These are phyloP conservation scores for Microtus ochrogaster DNA, from an alignment of 2,113 vertebrate species.

Conservation along the genomic window DNA sequence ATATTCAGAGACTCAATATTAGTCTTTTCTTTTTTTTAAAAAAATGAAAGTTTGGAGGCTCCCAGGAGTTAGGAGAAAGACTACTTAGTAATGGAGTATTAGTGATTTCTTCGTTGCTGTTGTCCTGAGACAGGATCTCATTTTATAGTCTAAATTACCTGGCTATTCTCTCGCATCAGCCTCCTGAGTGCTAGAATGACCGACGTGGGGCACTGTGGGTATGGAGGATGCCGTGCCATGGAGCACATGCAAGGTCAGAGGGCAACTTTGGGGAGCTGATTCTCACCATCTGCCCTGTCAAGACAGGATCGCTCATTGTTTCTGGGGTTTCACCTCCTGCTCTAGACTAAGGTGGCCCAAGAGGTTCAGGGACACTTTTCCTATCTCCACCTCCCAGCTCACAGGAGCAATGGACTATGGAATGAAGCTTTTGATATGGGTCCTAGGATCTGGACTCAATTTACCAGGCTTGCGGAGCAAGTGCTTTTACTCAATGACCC, in stretches of 20 bases:
- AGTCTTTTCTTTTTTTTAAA: neutral
- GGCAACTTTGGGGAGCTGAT: neutral
- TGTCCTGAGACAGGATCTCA: neutral
- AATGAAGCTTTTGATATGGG: neutral
- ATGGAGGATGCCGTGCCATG: neutral
- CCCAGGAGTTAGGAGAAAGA: neutral
- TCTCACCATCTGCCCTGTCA: neutral
- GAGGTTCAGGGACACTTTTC: neutral
- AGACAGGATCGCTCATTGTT: neutral
- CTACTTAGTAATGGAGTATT: neutral
- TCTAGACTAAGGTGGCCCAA: neutral
- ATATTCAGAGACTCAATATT: neutral
- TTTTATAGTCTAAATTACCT: too few relatives aligned
- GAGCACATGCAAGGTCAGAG: neutral
- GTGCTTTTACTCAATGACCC: too few relatives aligned
- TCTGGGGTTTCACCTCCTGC: neutral
- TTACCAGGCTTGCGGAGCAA: too few relatives aligned
- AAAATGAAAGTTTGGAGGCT: neutral
- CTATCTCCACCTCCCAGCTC: neutral
- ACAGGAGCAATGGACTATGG: neutral
- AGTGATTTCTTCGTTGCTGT: neutral
- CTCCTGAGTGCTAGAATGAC: neutral
- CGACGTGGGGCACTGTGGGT: neutral
- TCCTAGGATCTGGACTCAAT: neutral
- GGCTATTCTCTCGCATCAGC: neutral